A percentile compares a stretch with the other conserved stretches of the same genome.
phyloP scores from a whole-genome alignment of 1,140 invertebrate genomes.

The Hylyphantes graminicola region DNA sequence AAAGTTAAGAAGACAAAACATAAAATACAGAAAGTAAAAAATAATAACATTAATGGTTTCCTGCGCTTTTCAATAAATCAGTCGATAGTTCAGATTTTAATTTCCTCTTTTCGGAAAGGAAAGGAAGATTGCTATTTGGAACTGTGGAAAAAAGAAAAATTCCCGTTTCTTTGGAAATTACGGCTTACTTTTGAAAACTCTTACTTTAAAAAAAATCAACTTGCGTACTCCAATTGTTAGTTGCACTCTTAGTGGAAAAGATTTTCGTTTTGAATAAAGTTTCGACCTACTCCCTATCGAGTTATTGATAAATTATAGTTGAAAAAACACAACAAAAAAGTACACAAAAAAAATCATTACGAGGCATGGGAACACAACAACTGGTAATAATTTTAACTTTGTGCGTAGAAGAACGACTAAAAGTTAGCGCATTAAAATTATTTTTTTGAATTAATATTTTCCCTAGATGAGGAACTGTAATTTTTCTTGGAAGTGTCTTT shows the following conservation, averaged over 20 bases:
- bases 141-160: not conserved
- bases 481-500: constrained; percentile 1
- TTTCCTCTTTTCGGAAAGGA: constrained; percentile 45
- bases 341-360: not conserved
- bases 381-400: constrained; percentile 41
- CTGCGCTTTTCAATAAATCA: constrained; percentile 1
- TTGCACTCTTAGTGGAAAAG: constrained; percentile 17
- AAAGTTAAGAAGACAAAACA: no score
- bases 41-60: constrained; percentile 24
- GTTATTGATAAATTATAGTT: constrained; percentile 54
- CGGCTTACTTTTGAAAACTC: constrained; percentile 50
- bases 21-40: no score
- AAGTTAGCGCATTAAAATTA: constrained; percentile 53
- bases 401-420: not conserved
- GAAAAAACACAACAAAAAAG: constrained; percentile 11
- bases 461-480: constrained; percentile 13
- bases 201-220: constrained; percentile 14
- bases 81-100: constrained; percentile 50
- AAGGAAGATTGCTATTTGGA: constrained; percentile 48
- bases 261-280: constrained; percentile 41
- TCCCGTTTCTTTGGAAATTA: constrained; percentile 42
- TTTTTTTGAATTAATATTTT: constrained; percentile 54
- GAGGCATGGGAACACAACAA: not conserved
- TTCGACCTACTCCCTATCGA: constrained; percentile 38
- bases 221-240: constrained; percentile 23